These are phyloP conservation scores for Lanius collurio DNA, from an alignment of 2,113 vertebrate genomes.

Conservation along the genomic window DNA sequence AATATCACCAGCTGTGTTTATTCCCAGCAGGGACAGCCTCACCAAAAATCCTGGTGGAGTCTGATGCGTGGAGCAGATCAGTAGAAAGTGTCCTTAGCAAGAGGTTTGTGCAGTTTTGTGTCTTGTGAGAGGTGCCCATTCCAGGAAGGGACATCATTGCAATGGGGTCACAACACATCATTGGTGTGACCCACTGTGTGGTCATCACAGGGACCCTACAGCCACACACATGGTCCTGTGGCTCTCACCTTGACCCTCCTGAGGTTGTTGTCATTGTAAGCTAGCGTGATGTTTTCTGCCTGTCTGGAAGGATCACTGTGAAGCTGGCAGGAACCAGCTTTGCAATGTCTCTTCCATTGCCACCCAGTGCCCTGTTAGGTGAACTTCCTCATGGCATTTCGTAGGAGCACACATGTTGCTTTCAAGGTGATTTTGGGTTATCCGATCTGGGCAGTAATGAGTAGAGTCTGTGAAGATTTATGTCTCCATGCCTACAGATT, in stretches of 20 bases:
- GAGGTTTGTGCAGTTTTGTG: not conserved
- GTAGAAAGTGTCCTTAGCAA: not conserved
- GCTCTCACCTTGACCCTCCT: not conserved
- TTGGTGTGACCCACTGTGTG: not conserved
- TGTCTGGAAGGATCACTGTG: not conserved
- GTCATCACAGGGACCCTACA: not conserved
- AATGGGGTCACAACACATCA: not conserved
- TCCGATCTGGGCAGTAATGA: not conserved
- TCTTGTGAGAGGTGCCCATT: not conserved
- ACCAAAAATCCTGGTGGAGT: not conserved
- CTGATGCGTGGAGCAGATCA: rapidly evolving
- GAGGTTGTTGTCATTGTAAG: not conserved
- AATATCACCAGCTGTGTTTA: not conserved
- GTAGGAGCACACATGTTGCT: not conserved
- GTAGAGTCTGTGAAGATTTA: not conserved
- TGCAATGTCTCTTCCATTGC: not conserved
- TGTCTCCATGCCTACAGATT: not conserved
- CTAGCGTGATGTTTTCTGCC: rapidly evolving
- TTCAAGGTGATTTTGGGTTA: not conserved
- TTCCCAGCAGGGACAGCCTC: not conserved
- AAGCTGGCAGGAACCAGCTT: not conserved
- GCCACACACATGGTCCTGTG: not conserved
- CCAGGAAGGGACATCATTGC: not conserved
- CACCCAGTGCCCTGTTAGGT: not conserved
- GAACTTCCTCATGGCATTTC: not conserved